Evolutionary conservation across 2,888 invertebrate species (phyloP).

Genomic region (Linyphia triangularis): DNA sequence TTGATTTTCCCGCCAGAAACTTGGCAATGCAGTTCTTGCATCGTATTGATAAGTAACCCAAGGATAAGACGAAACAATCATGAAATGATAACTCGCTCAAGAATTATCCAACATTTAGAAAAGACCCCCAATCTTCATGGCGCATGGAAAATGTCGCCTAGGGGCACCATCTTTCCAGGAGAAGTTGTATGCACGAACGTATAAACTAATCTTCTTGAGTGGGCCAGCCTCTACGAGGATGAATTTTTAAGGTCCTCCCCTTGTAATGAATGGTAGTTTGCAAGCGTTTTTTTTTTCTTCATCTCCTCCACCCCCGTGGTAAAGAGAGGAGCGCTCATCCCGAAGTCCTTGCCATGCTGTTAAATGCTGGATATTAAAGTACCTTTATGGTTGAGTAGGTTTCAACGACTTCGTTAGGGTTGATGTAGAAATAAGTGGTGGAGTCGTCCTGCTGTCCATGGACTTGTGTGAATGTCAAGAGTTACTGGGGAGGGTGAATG

Average conservation of each 20-base stretch:
- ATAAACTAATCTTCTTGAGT: constrained; percentile 33
- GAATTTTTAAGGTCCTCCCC: constrained; percentile 25
- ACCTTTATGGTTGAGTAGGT: background rate
- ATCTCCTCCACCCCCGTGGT: background rate
- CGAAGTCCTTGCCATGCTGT: background rate
- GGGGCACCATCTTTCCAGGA: background rate
- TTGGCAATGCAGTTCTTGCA: background rate
- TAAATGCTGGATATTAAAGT: background rate
- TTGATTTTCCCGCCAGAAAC: background rate
- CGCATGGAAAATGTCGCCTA: background rate
- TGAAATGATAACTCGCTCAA: background rate
- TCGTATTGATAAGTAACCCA: no score
- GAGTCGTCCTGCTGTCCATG: background rate
- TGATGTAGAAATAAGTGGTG: background rate
- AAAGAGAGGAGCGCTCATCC: background rate
- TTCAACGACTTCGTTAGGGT: background rate
- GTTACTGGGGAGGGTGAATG: no score
- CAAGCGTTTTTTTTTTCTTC: background rate
- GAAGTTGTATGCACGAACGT: background rate
- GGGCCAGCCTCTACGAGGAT: background rate
- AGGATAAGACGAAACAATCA: no score
- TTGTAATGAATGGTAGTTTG: constrained; percentile 21
- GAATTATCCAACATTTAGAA: background rate
- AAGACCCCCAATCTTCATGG: no score
- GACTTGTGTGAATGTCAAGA: background rate